These are phyloP conservation scores for Nibea albiflora DNA, from an alignment of 2,113 vertebrate species.

Conservation along the genomic window DNA sequence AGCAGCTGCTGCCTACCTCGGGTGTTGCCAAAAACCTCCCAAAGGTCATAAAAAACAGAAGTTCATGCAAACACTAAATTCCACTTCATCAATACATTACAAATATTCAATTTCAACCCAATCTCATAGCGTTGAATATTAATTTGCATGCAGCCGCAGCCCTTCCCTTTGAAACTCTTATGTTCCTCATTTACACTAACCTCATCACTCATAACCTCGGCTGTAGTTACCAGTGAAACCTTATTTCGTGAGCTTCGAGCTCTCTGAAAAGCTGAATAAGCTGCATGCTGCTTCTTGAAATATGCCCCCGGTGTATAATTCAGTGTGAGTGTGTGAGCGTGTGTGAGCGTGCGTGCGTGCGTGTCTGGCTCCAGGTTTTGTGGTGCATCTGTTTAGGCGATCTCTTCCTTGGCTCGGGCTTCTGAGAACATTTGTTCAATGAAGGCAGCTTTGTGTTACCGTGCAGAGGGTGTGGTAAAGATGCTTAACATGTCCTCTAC, in stretches of 20 bases:
- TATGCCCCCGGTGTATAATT: neutral
- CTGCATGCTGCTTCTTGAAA: slow-evolving; percentile 43
- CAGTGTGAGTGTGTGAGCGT: slow-evolving; percentile 15
- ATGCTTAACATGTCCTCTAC: neutral
- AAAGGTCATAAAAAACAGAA: neutral
- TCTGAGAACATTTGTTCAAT: slow-evolving; percentile 28
- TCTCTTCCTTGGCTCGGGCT: slow-evolving; percentile 33
- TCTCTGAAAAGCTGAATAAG: slow-evolving; percentile 27
- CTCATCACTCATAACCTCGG: slow-evolving; percentile 17
- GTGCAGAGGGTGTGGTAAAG: slow-evolving; percentile 13
- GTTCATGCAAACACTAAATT: neutral
- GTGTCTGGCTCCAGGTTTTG: slow-evolving; percentile 14
- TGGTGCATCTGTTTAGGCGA: slow-evolving; percentile 46
- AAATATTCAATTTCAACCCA: neutral
- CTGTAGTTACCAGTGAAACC: neutral
- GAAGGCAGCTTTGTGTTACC: slow-evolving; percentile 32
- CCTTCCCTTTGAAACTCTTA: slow-evolving; percentile 7
- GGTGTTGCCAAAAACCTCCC: neutral
- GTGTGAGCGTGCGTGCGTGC: neutral
- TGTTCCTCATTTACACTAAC: slow-evolving; percentile 23
- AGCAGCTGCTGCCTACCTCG: neutral
- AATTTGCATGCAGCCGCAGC: neutral
- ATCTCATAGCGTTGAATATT: neutral
- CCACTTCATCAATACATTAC: neutral
- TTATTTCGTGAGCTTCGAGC: slow-evolving; percentile 13